These are phyloP conservation scores for Dolichallabes microphthalmus DNA, from an alignment of 2,113 vertebrate genomes.

Conservation along the genomic window DNA sequence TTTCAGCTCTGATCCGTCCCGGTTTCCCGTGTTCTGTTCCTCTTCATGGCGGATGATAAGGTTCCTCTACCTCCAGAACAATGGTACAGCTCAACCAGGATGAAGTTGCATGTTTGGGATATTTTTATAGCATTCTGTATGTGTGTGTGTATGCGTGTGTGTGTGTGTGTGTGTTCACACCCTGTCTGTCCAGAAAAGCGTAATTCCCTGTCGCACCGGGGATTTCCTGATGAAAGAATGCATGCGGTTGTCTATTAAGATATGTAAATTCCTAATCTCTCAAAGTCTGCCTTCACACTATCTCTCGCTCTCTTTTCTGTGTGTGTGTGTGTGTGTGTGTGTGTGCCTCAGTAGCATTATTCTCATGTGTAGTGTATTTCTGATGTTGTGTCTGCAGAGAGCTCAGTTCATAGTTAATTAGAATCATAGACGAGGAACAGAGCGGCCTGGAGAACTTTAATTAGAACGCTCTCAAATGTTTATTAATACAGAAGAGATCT, in stretches of 20 bases:
- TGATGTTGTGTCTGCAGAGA: constrained; percentile 47
- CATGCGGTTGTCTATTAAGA: constrained; percentile 63
- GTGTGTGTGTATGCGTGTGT: constrained; percentile 24
- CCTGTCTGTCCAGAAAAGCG: constrained; percentile 55
- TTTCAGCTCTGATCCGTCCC: neutral
- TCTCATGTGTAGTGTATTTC: constrained; percentile 50
- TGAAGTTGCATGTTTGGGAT: constrained; percentile 32
- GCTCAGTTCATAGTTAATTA: constrained; percentile 53
- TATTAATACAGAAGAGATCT: constrained; percentile 35
- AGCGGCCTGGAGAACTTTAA: constrained; percentile 50
- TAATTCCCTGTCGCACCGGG: constrained; percentile 57
- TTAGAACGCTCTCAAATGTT: constrained; percentile 41
- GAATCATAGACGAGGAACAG: constrained; percentile 41
- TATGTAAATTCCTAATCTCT: constrained; percentile 65
- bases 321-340: constrained; percentile 10
- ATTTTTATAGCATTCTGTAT: constrained; percentile 13
- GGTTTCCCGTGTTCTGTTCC: neutral
- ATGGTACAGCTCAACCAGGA: constrained; percentile 50
- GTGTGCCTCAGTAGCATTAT: constrained; percentile 20
- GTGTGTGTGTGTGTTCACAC: constrained; percentile 54
- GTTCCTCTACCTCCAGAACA: constrained; percentile 36
- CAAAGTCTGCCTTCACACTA: constrained; percentile 56
- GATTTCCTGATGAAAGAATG: constrained; percentile 59
- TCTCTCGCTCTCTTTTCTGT: constrained; percentile 25
- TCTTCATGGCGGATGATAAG: constrained; percentile 2